These are phyloP conservation scores for Linyphia triangularis DNA, from an alignment of 2,888 invertebrate species.

Conservation along the genomic window DNA sequence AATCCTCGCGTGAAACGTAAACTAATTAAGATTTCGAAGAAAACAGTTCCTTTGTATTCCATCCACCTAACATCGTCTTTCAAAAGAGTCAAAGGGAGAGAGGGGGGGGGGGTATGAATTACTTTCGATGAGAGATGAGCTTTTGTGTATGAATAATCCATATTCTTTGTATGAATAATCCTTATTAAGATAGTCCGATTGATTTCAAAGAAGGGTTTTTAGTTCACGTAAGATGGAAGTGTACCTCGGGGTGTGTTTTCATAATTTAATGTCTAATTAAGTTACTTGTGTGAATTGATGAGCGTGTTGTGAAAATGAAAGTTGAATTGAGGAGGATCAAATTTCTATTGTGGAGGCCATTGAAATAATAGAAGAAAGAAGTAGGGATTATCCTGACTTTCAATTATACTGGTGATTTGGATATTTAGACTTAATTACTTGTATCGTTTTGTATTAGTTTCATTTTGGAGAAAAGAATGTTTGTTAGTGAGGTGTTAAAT, in stretches of 20 bases:
- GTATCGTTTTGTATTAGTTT: not conserved
- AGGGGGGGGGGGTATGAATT: constrained; percentile 35
- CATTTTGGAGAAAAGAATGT: not conserved
- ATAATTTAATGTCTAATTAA: constrained; percentile 45
- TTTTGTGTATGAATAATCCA: constrained; percentile 49
- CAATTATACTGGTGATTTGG: not conserved
- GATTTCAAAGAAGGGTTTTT: constrained; percentile 12
- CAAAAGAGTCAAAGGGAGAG: too few species aligned
- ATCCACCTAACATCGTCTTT: too few species aligned
- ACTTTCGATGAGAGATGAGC: constrained; percentile 36
- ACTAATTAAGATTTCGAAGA: constrained; percentile 47
- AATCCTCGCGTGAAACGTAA: constrained; percentile 57
- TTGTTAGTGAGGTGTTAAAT: not conserved
- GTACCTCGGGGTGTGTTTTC: not conserved
- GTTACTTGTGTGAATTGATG: not conserved
- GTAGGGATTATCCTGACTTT: not conserved
- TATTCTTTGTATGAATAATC: constrained; percentile 20
- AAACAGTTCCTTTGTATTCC: constrained; percentile 6
- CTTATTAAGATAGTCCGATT: not conserved
- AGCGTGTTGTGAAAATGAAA: not conserved
- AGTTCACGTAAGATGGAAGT: not conserved
- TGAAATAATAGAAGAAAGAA: not conserved
- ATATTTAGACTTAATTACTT: not conserved
- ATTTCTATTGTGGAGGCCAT: not conserved
- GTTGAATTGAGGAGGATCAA: not conserved